Evolutionary conservation across 2,113 vertebrate species (phyloP).

Genomic region (Felis catus): DNA sequence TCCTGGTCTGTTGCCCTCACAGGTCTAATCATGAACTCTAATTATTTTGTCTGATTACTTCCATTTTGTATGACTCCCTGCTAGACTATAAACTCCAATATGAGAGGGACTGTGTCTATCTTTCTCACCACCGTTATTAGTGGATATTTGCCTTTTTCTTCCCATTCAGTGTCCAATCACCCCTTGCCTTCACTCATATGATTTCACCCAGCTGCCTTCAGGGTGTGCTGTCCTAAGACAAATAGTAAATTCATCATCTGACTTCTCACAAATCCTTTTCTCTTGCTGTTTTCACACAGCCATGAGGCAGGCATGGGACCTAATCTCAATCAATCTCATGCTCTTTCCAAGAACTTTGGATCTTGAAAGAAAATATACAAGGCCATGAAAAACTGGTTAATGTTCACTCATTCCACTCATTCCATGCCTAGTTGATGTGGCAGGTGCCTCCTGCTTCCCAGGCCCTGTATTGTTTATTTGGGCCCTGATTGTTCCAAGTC

Average conservation of each 20-base stretch:
- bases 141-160: not conserved
- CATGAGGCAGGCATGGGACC: not conserved
- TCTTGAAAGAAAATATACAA: not conserved
- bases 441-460: not conserved
- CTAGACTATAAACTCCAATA: not conserved
- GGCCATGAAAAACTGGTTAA: conserved; percentile 1
- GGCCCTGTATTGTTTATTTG: not conserved
- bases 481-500: not conserved
- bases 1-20: not conserved
- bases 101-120: not conserved
- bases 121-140: not conserved
- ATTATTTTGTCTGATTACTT: conserved; percentile 5
- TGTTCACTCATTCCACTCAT: not conserved
- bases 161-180: not conserved
- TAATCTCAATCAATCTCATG: not conserved
- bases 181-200: not conserved
- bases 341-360: not conserved
- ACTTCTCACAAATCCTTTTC: not conserved
- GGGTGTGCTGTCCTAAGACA: not conserved
- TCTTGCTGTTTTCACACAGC: not conserved
- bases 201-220: not conserved
- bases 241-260: not conserved
- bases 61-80: conserved; percentile 4
- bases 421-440: not conserved
- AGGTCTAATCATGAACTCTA: not conserved